phyloP scores from a whole-genome alignment of 2,113 vertebrate genomes.

The Erpornis zantholeuca region DNA sequence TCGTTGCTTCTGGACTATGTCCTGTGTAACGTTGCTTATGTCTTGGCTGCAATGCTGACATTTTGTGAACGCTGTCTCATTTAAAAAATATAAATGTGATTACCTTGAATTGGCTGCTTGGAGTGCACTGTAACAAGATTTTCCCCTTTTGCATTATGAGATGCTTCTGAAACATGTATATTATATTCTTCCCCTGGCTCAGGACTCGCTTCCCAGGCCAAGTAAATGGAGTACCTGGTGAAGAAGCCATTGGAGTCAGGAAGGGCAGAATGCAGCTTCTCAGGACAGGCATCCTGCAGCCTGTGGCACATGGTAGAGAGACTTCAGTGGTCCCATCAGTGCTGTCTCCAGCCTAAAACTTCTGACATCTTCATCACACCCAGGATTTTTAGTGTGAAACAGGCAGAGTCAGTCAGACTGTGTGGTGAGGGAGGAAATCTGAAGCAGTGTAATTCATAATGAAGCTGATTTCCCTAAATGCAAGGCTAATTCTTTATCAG shows the following conservation, averaged over 20 bases:
- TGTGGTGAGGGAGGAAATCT: background rate
- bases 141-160: background rate
- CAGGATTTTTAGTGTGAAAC: background rate
- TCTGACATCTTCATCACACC: background rate
- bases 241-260: background rate
- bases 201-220: background rate
- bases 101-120: background rate
- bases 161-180: background rate
- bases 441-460: background rate
- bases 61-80: constrained; percentile 9
- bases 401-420: background rate
- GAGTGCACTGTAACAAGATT: constrained; percentile 34
- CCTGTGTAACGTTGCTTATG: background rate
- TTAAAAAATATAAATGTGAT: constrained; percentile 36
- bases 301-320: background rate
- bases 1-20: constrained; percentile 47
- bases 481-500: background rate
- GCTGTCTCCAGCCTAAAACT: background rate
- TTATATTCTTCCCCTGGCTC: background rate
- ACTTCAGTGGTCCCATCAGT: background rate
- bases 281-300: background rate
- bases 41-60: background rate
- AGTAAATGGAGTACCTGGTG: background rate
- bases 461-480: background rate
- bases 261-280: background rate